Evolutionary conservation across 2,888 invertebrate species (phyloP), one percentile per base, ranked within the genome.

Genomic region (Heliconius charithonia): DNA sequence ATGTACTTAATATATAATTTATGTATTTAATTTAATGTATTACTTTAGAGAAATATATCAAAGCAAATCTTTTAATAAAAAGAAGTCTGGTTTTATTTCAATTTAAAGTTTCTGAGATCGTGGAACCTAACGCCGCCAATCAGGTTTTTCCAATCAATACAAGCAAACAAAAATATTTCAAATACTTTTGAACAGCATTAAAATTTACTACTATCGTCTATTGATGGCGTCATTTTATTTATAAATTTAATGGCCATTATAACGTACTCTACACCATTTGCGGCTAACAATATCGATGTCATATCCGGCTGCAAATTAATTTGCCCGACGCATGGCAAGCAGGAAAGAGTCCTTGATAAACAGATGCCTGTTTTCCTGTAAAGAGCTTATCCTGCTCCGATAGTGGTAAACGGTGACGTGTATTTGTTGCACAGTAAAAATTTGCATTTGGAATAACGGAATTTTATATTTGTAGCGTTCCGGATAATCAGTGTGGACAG

Each of bases 321-420:
- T 87, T 81, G 84, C 79, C 75, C 75, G 80, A 84, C 75, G 71
- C 65, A 41, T 27, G n/a, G n/a, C 59, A 59, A 79, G 77, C 85
- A 87, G 87, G 87, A 87, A 87, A 86, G 83, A 83, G 83, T 79
- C 80, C 75, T 75, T 81, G 86, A 87, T 86, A 88, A 89, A 85
- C 83, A 80, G 77, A 81, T 79, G 72, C 69, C 69, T 80, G 81
- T 85, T 87, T 87, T 87, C 87, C 89, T 87, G 86, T 85, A 80
- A 85, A 78, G 65, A 75, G 74, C 63, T 76, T 80, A 81, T 80
- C 81, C 79, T 80, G 82, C 74, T 70, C 59, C 67, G 77, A 79
- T 77, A 78, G 25, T 66, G 63, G n/a, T 1, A 7, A 41, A 27
- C 41, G 29, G 32, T 19, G 32, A 29, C 32, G 71, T 12, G 29